Base-by-base conservation (phyloP, 2,888 invertebrate species). In the Caprella mutica region DNA sequence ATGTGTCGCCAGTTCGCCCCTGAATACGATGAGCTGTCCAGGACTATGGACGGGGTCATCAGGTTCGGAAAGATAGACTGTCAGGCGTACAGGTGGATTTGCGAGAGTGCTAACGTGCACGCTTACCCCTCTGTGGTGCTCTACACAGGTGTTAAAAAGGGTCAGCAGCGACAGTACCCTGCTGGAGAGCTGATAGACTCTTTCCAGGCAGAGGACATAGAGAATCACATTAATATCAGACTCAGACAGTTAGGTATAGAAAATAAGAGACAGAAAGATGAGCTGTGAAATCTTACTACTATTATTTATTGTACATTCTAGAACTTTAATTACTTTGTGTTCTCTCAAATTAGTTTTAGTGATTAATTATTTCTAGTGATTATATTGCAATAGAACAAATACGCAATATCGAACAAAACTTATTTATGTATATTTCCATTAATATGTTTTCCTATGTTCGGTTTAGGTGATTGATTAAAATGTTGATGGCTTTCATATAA, bases 21-120 rank as follows among this genome's bases (percentile, higher is more conserved):
- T 74, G 80, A 81, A 65, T 84, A 81, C 72, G 78, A 80, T 65
- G 74, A 76, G 65, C 77, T 81, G 46, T 81, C 83, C 12, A 74
- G 78, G 75, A 53, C 23, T 30, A 24, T 65, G 42, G 54, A 79
- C 59, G 79, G 77, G 8, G 70, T 71, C 65, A 78, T 81, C 0
- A 75, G 76, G 56, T 74, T 78, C 56, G 83, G 77, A 2, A 82
- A 81, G 72, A 72, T 85, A 3, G 79, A 85, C 71, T 85, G 85
- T 70, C 81, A 83, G 65, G 69, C 69, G 6, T 72, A 78, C 66
- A 72, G 72, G 4, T 65, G 71, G 9, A 71, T 80, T 30, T 83
- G 83, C 68, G 72, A 74, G 30, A 70, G 73, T 59, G 76, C 77
- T 27, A 72, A 75, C 23, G 72, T 83, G 5, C 70, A 71, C 38